Percentiles rank a stretch among this genome's conserved stretches.
phyloP scores from a whole-genome alignment of 2,797 vertebrate genomes.

The Podargus strigoides region DNA sequence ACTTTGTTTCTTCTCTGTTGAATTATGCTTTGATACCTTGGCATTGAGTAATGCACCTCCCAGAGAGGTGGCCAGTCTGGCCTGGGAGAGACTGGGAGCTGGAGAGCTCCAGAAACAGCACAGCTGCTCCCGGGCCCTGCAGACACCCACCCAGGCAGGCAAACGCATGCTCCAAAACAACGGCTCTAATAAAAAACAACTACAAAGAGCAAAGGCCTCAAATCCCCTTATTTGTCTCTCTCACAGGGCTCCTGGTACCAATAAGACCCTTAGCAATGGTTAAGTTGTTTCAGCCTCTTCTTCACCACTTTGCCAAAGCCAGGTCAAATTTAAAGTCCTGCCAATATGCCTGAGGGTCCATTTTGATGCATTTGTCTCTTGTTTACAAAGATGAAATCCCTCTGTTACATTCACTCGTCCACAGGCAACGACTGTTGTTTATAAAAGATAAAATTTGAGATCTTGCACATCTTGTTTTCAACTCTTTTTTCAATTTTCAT shows the following conservation, averaged over 20 bases:
- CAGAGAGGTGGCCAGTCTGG: neutral
- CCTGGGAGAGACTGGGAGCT: neutral
- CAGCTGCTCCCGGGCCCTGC: neutral
- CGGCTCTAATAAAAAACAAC: neutral
- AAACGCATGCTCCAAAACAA: neutral
- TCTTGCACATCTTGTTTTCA: neutral
- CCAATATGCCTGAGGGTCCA: neutral
- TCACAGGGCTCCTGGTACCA: neutral
- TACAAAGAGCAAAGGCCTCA: neutral
- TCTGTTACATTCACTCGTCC: neutral
- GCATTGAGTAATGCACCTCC: neutral
- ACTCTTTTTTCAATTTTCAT: slow-evolving; percentile 12
- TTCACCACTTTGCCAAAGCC: neutral
- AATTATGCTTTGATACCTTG: neutral
- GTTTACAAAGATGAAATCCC: slow-evolving; percentile 31
- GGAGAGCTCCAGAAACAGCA: neutral
- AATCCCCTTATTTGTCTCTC: neutral
- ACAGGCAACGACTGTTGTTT: slow-evolving; percentile 3
- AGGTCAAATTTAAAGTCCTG: neutral
- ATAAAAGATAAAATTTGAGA: neutral
- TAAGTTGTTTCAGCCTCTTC: neutral
- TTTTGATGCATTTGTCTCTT: slow-evolving; percentile 12
- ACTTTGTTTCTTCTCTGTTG: neutral
- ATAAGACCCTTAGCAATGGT: neutral
- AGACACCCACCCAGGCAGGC: neutral